Evolutionary conservation across 2,888 invertebrate genomes (phyloP), one percentile per base, ranked within the genome.

Genomic region (Hirtodrosophila histrioides): DNA sequence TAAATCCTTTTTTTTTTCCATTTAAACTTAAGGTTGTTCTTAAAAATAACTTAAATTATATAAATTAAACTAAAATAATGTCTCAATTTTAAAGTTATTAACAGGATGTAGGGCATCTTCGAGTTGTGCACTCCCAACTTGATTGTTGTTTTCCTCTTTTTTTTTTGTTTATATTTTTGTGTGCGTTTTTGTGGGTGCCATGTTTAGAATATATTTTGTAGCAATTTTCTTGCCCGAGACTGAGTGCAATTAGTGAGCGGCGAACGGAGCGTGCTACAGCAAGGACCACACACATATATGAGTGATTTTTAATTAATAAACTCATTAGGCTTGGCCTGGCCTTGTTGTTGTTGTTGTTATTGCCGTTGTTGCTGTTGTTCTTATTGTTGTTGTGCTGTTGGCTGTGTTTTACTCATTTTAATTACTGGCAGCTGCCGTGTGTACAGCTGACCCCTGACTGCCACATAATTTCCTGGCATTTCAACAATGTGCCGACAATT

Each of bases 241-340:
- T 56, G 61, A 40, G 11, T 56, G 77, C 68, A 73, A 72, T 74
- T 73, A 73, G 72, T 54, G 45, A 71, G 53, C 40, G 43, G 49
- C 23, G 58, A 46, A 23, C 36, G 40, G 49, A 63, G 49, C 65
- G 71, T 70, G 75, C 31, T 35, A 39, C 40, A 35, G 11, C 46
- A 58, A 27, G 48, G 53, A 56, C 71, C 69, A 29, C 61, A 50
- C 36, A 31, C 33, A 62, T 12, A 61, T 63, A 65, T 56, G 75
- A 71, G 78, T 76, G 74, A 82, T 82, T 82, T 82, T 84, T 86
- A 84, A 82, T 84, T 86, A 86, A 86, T 76, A 87, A 81, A 87
- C 82, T 87, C 86, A 87, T 85, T 85, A 87, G 79, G 86, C 67
- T 61, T 55, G 64, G 60, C 45, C 49, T 57, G 53, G 50, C 41